Percentiles rank a stretch among this genome's conserved stretches.
Conservation (phyloP, 2,888 invertebrate genomes). For the Thymelicus sylvestris region DNA sequence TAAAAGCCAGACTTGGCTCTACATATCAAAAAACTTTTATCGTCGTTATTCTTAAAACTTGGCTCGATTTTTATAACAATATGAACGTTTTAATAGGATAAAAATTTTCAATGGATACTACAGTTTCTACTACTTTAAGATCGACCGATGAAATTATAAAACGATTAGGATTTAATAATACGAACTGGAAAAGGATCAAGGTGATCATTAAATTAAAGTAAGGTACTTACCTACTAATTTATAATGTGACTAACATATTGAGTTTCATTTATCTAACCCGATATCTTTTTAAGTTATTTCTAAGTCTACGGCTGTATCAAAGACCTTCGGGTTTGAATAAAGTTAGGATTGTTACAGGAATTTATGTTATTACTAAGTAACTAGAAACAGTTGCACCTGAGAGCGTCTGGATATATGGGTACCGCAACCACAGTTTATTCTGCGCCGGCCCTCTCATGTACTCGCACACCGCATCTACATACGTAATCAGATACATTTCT, state of each 20-base stretch:
- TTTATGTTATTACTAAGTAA: slow-evolving; percentile 34
- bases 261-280: too few species aligned
- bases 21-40: not conserved
- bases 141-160: too few species aligned
- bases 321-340: slow-evolving; percentile 21
- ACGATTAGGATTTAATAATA: too few species aligned
- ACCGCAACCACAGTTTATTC: slow-evolving; percentile 38
- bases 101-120: not conserved
- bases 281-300: not conserved
- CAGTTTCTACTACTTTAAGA: too few species aligned
- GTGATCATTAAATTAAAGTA: too few species aligned
- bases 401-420: slow-evolving; percentile 33
- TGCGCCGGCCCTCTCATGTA: slow-evolving; percentile 22
- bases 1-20: slow-evolving; percentile 2
- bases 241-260: too few species aligned
- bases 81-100: not conserved
- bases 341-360: slow-evolving; percentile 33
- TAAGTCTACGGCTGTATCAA: not conserved
- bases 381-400: slow-evolving; percentile 33
- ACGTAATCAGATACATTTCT: slow-evolving; percentile 24
- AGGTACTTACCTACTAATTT: too few species aligned
- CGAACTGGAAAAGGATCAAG: too few species aligned
- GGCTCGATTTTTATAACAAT: not conserved
- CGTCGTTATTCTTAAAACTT: slow-evolving; percentile 2
- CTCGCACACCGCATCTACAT: not conserved